Evolutionary conservation across 2,888 invertebrate species (phyloP).

Genomic region (Poecilus cupreus): DNA sequence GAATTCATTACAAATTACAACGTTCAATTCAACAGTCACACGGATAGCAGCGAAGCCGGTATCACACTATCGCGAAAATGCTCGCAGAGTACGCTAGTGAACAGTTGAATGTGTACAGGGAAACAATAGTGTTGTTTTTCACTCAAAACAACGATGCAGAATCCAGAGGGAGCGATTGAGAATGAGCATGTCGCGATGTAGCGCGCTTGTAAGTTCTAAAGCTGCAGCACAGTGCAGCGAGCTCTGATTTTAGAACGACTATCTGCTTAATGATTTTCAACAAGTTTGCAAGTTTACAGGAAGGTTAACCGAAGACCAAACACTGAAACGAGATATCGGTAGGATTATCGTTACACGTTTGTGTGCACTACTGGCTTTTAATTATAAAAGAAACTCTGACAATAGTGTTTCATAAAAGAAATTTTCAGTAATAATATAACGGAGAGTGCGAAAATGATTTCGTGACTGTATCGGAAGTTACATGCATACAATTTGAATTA

Average conservation of each 20-base stretch:
- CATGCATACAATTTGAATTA: too few species aligned
- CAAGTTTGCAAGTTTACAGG: not conserved
- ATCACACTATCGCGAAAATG: too few species aligned
- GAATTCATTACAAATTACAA: constrained; percentile 11
- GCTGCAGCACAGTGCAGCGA: too few species aligned
- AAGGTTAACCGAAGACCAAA: not conserved
- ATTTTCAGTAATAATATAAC: too few species aligned
- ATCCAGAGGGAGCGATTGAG: not conserved
- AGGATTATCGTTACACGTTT: too few species aligned
- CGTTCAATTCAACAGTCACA: not conserved
- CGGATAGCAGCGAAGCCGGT: not conserved
- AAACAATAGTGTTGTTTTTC: not conserved
- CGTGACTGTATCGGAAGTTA: too few species aligned
- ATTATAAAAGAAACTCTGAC: too few species aligned
- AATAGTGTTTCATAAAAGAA: too few species aligned
- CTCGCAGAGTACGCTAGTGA: not conserved
- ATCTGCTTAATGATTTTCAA: constrained; percentile 13
- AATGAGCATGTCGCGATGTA: not conserved
- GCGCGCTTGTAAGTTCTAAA: not conserved
- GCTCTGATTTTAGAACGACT: not conserved
- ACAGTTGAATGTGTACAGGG: not conserved
- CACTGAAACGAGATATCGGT: not conserved
- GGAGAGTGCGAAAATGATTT: too few species aligned
- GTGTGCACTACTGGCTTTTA: too few species aligned
- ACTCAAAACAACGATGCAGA: not conserved